A percentile compares a stretch with the other conserved stretches of the same genome.
Conservation (phyloP, 2,113 vertebrate species). For the Panthera leo region DNA sequence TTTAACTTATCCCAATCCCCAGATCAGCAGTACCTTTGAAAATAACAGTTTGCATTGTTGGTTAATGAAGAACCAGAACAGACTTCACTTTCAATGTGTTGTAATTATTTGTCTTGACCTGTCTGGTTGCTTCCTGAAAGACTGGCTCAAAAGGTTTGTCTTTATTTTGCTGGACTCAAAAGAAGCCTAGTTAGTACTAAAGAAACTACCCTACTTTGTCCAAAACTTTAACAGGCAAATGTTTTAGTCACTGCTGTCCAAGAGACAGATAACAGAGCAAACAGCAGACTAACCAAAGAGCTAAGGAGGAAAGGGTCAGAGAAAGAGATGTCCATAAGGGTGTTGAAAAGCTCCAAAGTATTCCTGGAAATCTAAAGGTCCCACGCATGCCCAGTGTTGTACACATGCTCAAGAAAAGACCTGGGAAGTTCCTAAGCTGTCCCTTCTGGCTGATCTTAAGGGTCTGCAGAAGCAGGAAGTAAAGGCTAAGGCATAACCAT, state of each 20-base stretch:
- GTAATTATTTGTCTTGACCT: not conserved
- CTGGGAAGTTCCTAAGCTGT: not conserved
- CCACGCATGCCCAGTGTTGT: not conserved
- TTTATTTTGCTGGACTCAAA: not conserved
- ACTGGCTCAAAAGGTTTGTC: not conserved
- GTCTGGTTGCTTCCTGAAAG: not conserved
- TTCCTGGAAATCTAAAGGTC: not conserved
- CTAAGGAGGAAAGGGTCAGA: not conserved
- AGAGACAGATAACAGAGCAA: not conserved
- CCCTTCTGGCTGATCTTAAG: not conserved
- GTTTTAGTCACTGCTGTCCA: slow-evolving; percentile 16
- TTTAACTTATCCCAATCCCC: not conserved
- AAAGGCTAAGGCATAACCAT: not conserved
- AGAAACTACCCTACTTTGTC: not conserved
- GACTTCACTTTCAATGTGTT: not conserved
- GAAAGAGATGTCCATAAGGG: not conserved
- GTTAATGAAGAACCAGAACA: not conserved
- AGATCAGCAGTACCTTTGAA: not conserved
- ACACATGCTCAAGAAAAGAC: not conserved
- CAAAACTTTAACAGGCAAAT: slow-evolving; percentile 2
- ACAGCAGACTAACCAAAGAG: not conserved
- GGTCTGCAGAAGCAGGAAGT: not conserved
- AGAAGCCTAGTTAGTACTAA: not conserved
- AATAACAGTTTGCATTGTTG: not conserved
- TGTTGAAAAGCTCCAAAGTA: not conserved